Evolutionary conservation across 2,113 vertebrate genomes (phyloP).

Genomic region (Bothrops jararaca): DNA sequence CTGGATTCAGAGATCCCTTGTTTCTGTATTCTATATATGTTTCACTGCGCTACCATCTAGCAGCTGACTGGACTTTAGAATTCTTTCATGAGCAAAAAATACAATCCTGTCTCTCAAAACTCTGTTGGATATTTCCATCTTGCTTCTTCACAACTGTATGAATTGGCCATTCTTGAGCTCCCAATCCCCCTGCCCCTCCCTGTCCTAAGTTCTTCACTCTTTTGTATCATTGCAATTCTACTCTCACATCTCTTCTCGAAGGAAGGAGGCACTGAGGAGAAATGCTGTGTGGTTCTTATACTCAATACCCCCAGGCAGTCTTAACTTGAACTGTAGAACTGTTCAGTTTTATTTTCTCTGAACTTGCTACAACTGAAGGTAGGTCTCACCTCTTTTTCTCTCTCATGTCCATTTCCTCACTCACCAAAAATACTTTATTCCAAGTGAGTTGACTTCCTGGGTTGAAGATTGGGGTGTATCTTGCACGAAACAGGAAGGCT

Average conservation of each 20-base stretch:
- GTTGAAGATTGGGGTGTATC: conserved; percentile 7
- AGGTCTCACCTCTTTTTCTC: conserved; percentile 55
- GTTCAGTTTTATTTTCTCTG: conserved; percentile 47
- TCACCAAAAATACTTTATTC: conserved; percentile 34
- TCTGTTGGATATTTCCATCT: background rate
- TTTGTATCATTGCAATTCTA: background rate
- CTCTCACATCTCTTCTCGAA: background rate
- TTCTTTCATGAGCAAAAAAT: background rate
- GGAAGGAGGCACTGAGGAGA: background rate
- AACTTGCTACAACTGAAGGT: conserved; percentile 41
- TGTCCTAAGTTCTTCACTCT: background rate
- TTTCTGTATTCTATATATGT: background rate
- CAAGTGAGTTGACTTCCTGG: conserved; percentile 29
- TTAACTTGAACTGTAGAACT: conserved; percentile 43
- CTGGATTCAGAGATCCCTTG: background rate
- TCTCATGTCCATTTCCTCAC: conserved; percentile 21
- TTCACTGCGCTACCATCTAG: background rate
- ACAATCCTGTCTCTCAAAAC: background rate
- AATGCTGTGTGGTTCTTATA: background rate
- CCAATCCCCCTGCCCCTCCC: background rate
- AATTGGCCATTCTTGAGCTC: background rate
- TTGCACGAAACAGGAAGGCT: conserved; percentile 14
- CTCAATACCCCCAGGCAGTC: conserved; percentile 36
- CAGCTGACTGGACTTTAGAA: background rate
- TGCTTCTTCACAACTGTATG: background rate